Evolutionary conservation across 2,797 vertebrate genomes (phyloP), one percentile per base, ranked within the genome.

Genomic region (Macropodus opercularis): DNA sequence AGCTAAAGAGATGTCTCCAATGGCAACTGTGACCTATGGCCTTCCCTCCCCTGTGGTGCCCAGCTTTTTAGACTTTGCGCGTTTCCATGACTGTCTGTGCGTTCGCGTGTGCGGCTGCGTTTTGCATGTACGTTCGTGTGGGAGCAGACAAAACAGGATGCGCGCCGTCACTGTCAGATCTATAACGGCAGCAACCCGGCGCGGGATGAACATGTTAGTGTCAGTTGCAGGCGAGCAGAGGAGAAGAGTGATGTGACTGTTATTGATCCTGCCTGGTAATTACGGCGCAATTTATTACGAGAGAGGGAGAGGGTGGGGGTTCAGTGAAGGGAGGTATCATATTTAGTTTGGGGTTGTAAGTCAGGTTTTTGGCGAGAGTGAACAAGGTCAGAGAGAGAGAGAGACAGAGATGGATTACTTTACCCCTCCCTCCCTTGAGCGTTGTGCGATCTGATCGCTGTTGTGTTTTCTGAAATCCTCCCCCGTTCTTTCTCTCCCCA

Each of bases 331-430:
- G 75, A 81, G 81, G 85, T 88, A 91, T 92, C 89, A 87, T 88
- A 88, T 92, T 93, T 89, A 91, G 91, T 93, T 92, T 92, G 87
- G 89, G 87, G 89, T 90, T 89, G 90, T 92, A 92, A 92, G 90
- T 92, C 88, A 86, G 83, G 85, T 90, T 91, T 91, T 87, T 79
- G 81, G 83, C 72, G 72, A 84, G 85, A 84, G 70, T 56, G 89
- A 88, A 92, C 92, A 92, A 93, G 91, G 92, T 93, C 90, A 93
- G 78, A 64, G 72, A 56, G 80, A 93, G 78, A 64, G 72, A 56
- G 80, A 86, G 82, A 85, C 76, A 71, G 72, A 71, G 79, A 86
- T 58, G 42, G 85, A 90, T 90, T 87, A 84, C 67, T 80, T 89
- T 85, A 85, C 87, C 87, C 75, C 70, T 80, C 81, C 63, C 57